phyloP scores from a whole-genome alignment of 2,888 invertebrate species.

The Exephanes ischioxanthus region DNA sequence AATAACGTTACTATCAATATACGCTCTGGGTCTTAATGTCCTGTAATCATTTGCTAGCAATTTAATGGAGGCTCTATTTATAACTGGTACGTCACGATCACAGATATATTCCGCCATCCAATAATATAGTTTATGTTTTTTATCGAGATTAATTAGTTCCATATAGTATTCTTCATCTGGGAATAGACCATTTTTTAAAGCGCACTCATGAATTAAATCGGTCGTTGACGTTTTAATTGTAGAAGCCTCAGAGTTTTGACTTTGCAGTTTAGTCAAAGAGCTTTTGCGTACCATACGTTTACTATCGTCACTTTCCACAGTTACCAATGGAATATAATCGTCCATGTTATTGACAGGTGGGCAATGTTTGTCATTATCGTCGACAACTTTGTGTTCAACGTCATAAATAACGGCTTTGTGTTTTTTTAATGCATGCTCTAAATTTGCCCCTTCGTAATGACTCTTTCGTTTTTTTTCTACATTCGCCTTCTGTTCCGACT shows the following conservation, averaged over 20 bases:
- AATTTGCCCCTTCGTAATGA: conserved; percentile 6
- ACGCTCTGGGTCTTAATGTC: conserved; percentile 25
- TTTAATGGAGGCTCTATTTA: background rate
- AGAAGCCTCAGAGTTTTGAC: background rate
- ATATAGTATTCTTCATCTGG: conserved; percentile 7
- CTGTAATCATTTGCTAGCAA: conserved; percentile 6
- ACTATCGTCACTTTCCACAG: background rate
- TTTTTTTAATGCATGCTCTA: conserved; percentile 3
- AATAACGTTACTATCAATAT: conserved; percentile 18
- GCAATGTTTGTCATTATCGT: background rate
- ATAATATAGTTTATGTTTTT: background rate
- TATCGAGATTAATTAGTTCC: conserved; percentile 12
- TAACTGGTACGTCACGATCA: conserved; percentile 22
- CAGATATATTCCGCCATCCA: conserved; percentile 7
- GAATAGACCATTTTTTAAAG: background rate
- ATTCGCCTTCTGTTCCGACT: background rate
- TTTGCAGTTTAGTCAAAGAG: background rate
- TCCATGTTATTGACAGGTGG: background rate
- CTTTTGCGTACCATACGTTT: background rate
- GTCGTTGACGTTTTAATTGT: background rate
- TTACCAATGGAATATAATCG: background rate
- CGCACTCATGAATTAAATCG: conserved; percentile 1
- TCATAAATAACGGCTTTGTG: background rate
- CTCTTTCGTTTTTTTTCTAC: conserved; percentile 7
- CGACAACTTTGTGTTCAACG: background rate